These are phyloP conservation scores for Venustaconcha ellipsiformis DNA, from an alignment of 1,140 invertebrate species.

Conservation along the genomic window DNA sequence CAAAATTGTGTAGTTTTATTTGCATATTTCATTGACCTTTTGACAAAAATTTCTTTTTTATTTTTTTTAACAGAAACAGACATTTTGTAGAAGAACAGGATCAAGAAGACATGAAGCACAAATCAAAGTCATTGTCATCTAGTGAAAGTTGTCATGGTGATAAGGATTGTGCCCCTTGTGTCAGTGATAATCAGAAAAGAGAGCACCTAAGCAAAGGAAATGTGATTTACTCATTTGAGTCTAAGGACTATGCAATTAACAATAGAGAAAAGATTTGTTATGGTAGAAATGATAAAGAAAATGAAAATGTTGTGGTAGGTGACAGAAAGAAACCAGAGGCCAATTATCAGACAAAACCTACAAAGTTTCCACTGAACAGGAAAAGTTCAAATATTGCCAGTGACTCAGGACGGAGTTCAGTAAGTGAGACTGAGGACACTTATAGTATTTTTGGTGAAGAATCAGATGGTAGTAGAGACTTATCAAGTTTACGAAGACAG, in stretches of 20 bases:
- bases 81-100: conserved; percentile 28
- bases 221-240: conserved; percentile 1
- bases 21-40: no score
- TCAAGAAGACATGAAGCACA: conserved; percentile 28
- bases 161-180: conserved; percentile 8
- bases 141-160: conserved; percentile 11
- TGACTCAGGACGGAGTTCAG: conserved; percentile 59
- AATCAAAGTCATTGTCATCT: conserved; percentile 9
- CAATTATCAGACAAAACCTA: not conserved
- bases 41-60: not conserved
- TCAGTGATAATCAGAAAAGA: conserved; percentile 12
- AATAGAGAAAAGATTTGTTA: conserved; percentile 15
- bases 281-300: conserved; percentile 29
- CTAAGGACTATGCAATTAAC: conserved; percentile 26
- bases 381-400: conserved; percentile 60
- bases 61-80: conserved; percentile 34
- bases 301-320: conserved; percentile 6
- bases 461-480: conserved; percentile 7
- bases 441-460: conserved; percentile 19
- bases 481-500: conserved; percentile 29
- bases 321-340: conserved; percentile 15
- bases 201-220: not conserved
- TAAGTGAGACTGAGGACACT: conserved; percentile 45
- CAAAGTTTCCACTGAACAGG: conserved; percentile 48
- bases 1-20: no score